A percentile compares a stretch with the other conserved stretches of the same genome.
Conservation (phyloP, 1,140 invertebrate genomes). For the Samia ricini region DNA sequence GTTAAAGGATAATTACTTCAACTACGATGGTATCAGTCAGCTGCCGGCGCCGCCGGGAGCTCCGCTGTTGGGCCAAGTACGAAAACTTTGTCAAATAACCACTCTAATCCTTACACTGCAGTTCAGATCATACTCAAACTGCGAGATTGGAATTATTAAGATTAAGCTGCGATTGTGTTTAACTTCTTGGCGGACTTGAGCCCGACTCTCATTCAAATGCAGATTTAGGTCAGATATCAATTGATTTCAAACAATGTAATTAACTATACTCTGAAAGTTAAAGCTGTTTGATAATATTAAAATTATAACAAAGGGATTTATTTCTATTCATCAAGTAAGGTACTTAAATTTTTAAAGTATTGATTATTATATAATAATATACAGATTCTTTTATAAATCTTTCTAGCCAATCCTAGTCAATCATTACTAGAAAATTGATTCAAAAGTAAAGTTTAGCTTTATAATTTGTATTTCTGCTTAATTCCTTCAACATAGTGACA, state of each 20-base stretch:
- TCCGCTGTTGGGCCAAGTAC: conserved; percentile 21
- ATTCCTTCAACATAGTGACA: no score
- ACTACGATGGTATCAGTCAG: conserved; percentile 1
- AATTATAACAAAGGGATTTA: background rate
- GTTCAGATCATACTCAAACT: conserved; percentile 61
- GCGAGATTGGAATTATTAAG: conserved; percentile 69
- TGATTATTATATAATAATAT: no score
- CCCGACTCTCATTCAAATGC: conserved; percentile 60
- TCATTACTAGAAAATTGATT: no score
- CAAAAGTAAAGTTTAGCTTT: no score
- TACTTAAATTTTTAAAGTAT: background rate
- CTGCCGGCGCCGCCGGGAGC: conserved; percentile 15
- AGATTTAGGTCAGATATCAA: conserved; percentile 69
- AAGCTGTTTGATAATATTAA: background rate
- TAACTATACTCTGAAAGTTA: conserved; percentile 17
- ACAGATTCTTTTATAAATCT: no score
- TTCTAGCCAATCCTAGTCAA: no score
- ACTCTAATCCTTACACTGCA: conserved; percentile 58
- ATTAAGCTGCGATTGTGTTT: conserved; percentile 60
- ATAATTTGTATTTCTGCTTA: no score
- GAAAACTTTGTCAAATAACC: conserved; percentile 63
- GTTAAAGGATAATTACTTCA: conserved; percentile 1
- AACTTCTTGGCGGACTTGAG: conserved; percentile 57
- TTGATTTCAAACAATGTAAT: conserved; percentile 67
- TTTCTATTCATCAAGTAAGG: background rate